Evolutionary conservation across 1,140 invertebrate genomes (phyloP), one percentile per base, ranked within the genome.

Genomic region (Apis cerana): DNA sequence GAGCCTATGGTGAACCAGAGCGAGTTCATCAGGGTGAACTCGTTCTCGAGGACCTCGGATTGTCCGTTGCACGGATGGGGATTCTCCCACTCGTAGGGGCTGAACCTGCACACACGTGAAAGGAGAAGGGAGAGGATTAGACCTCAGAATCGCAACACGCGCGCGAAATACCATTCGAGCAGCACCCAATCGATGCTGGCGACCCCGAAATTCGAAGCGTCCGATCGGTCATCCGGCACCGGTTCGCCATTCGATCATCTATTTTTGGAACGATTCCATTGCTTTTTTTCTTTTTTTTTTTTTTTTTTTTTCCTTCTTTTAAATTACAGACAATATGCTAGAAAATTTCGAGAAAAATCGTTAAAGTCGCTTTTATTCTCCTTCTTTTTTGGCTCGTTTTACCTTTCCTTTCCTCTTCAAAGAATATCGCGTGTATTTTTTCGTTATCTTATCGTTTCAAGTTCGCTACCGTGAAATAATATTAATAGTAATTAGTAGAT

Each of bases 1-100:
- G 97, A 97, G 88, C 97, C 97, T 93, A 97, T 97, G 94, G 97
- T 97, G 95, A 98, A 98, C 97, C 97, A 98, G 88, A 98, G 95
- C 91, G 97, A 96, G 95, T 98, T 98, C 93, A 97, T 95, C 89
- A 98, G 95, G 87, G 96, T 97, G 95, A 98, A 98, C 94, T 98
- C 97, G 95, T 98, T 98, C 94, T 97, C 96, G 93, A 97, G 94
- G 90, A 96, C 96, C 88, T 96, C 96, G 82, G 96, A 96, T 93
- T 97, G 96, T 92, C 96, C 96, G 93, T 96, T 95, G 95, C 97
- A 97, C 88, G 96, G 96, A 94, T 97, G 96, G 83, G 97, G 97
- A 94, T 96, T 97, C 94, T 97, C 96, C 97, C 97, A 98, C 95
- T 98, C 97, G 94, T 97, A 98, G 87, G 97, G 97, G 94, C 97